These are phyloP conservation scores for Apodemia mormo DNA, from an alignment of 2,888 invertebrate genomes.

Conservation along the genomic window DNA sequence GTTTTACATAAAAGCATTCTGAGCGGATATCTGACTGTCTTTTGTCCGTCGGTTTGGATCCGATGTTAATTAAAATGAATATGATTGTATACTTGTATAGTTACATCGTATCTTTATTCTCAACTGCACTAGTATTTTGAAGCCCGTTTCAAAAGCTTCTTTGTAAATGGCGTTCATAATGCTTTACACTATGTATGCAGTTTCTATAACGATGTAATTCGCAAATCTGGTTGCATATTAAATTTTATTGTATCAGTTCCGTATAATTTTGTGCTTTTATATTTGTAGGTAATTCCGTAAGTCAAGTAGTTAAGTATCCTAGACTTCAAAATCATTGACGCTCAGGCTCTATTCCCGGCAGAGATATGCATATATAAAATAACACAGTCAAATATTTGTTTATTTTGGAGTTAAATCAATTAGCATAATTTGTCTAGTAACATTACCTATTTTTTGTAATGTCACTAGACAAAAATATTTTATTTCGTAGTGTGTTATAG, in stretches of 20 bases:
- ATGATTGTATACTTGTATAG: slow-evolving; percentile 44
- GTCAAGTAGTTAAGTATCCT: too few species aligned
- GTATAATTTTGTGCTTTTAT: too few species aligned
- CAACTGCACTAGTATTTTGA: slow-evolving; percentile 11
- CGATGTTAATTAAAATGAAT: slow-evolving; percentile 72
- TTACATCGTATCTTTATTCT: slow-evolving; percentile 16
- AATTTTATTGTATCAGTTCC: neutral
- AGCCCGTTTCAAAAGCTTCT: slow-evolving; percentile 16
- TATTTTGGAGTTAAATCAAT: too few species aligned
- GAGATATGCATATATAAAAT: too few species aligned
- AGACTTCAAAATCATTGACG: too few species aligned
- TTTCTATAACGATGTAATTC: slow-evolving; percentile 19
- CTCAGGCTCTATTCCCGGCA: too few species aligned
- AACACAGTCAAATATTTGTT: too few species aligned
- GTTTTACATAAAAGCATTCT: slow-evolving; percentile 43
- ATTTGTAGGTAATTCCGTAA: too few species aligned
- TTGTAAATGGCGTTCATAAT: slow-evolving; percentile 1
- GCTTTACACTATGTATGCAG: neutral
- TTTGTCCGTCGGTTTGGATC: slow-evolving; percentile 61
- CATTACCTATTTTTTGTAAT: too few species aligned
- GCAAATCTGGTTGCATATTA: neutral
- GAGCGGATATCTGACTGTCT: slow-evolving; percentile 61
- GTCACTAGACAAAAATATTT: too few species aligned
- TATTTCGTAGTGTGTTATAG: too few species aligned
- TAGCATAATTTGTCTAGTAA: too few species aligned